Base-by-base conservation (phyloP, 53 echinoderm and acorn worm genomes). In the Paracentrotus lividus region DNA sequence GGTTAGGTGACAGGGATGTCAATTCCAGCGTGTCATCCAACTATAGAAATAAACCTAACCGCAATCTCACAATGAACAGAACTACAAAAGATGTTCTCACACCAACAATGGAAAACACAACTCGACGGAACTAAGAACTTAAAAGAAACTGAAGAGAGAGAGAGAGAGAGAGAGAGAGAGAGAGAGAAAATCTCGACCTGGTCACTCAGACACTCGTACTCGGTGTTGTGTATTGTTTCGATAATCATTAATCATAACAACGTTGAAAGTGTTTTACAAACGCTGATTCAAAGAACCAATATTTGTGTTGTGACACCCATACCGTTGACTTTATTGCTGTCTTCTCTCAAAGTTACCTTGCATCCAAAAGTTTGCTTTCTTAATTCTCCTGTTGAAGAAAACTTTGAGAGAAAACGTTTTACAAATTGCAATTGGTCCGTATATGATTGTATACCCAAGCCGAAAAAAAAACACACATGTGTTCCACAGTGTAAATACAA, bases 161-260 rank as follows among this genome's bases (percentile, higher is more conserved):
- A n/a, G n/a, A n/a, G n/a, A n/a, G n/a, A n/a, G n/a, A n/a, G n/a
- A n/a, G n/a, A n/a, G n/a, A n/a, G n/a, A n/a, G n/a, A n/a, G n/a
- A n/a, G n/a, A n/a, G n/a, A n/a, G 16, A 72, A 34, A 40, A 38
- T 72, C 40, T 44, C 85, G 26, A 45, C 49, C 47, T 51, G 51
- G 85, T 52, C 85, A 6, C 85, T 49, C 85, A n/a, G n/a, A n/a
- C n/a, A n/a, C n/a, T n/a, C n/a, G n/a, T n/a, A n/a, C n/a, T n/a
- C n/a, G n/a, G 85, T 85, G 85, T 85, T 49, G 21, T 1, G 49
- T 32, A 85, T 85, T 85, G 85, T 85, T 52, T 15, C 85, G 52
- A 85, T 85, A 85, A 85, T 85, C 85, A 32, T 52, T 52, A 85
- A 85, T 49, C 85, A 85, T 27, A 85, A 85, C 85, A 85, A 85